Evolutionary conservation across 2,113 vertebrate species (phyloP).

Genomic region (Silurus meridionalis): DNA sequence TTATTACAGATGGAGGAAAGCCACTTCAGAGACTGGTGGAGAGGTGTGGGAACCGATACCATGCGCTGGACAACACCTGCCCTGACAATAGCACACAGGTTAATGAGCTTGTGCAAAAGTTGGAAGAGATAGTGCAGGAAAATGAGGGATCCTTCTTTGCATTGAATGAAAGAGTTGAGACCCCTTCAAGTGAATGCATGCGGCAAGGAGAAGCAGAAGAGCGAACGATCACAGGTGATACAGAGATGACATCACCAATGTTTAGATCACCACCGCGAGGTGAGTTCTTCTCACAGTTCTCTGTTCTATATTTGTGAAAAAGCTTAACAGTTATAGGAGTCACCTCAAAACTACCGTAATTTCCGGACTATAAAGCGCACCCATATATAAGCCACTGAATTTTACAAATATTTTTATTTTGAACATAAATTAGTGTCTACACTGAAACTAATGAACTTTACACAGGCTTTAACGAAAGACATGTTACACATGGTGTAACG

Average conservation of each 20-base stretch:
- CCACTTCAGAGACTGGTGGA: constrained; percentile 75
- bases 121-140: constrained; percentile 74
- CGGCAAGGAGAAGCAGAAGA: constrained; percentile 63
- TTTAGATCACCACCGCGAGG: constrained; percentile 75
- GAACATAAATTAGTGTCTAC: too few species aligned
- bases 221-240: constrained; percentile 65
- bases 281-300: constrained; percentile 39
- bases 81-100: constrained; percentile 72
- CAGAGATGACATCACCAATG: constrained; percentile 67
- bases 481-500: too few species aligned
- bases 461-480: too few species aligned
- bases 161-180: constrained; percentile 52
- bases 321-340: background rate
- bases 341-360: background rate
- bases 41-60: constrained; percentile 73
- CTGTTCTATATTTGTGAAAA: background rate
- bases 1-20: constrained; percentile 70
- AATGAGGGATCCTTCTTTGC: constrained; percentile 77
- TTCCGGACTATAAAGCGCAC: too few species aligned
- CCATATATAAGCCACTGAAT: too few species aligned
- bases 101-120: constrained; percentile 72
- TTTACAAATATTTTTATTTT: too few species aligned
- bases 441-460: too few species aligned
- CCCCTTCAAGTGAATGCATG: constrained; percentile 4
- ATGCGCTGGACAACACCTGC: constrained; percentile 70